Conservation (phyloP, 2,888 invertebrate genomes). For the Rambutsinella grinnellia region DNA sequence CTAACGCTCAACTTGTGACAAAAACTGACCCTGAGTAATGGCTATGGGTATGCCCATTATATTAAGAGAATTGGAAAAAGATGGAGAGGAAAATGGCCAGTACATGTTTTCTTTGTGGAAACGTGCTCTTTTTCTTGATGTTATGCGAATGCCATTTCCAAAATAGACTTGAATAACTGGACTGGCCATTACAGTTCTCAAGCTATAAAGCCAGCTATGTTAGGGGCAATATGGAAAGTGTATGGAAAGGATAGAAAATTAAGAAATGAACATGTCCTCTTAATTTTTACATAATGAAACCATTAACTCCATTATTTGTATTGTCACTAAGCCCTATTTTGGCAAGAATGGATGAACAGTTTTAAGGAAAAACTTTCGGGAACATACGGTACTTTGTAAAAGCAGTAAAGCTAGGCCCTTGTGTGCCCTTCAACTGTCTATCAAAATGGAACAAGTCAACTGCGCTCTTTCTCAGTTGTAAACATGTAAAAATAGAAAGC, state of each 20-base stretch:
- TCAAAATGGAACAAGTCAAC: neutral
- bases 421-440: constrained; percentile 26
- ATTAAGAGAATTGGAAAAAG: neutral
- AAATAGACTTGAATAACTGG: neutral
- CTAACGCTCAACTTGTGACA: constrained; percentile 20
- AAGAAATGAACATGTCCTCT: neutral
- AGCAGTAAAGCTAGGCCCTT: neutral
- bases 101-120: too few species aligned
- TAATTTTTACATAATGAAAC: neutral
- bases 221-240: too few species aligned
- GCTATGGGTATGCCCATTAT: neutral
- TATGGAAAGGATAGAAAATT: neutral
- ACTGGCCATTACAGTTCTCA: neutral
- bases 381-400: neutral
- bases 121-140: too few species aligned
- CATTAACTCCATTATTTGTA: neutral
- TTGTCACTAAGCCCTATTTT: neutral
- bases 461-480: neutral
- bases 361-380: neutral
- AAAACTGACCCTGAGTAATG: constrained; percentile 55
- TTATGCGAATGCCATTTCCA: neutral
- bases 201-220: too few species aligned
- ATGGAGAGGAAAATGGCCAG: neutral
- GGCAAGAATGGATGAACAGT: neutral
- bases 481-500: constrained; percentile 13